phyloP scores from a whole-genome alignment of 1,140 invertebrate genomes.

The Nilaparvata lugens region DNA sequence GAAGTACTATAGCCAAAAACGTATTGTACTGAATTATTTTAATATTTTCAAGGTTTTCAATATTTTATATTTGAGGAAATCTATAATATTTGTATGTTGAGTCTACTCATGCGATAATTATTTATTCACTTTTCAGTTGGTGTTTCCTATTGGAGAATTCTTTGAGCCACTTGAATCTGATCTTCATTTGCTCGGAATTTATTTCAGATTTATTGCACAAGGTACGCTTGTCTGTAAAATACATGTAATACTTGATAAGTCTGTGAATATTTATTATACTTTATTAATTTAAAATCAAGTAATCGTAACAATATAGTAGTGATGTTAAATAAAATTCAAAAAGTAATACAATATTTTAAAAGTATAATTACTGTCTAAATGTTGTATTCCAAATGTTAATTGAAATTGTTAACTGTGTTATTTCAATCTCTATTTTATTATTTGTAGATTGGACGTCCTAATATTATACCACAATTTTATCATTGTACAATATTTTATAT shows the following conservation, averaged over 20 bases:
- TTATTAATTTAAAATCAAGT: not conserved
- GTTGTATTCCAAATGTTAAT: not conserved
- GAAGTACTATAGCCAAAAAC: no score
- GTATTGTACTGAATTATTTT: no score
- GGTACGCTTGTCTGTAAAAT: slow-evolving; percentile 27
- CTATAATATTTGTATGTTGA: not conserved
- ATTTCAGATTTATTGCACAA: slow-evolving; percentile 47
- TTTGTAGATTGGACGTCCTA: no score
- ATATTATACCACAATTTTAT: no score
- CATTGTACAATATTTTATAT: no score
- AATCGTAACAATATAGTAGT: no score
- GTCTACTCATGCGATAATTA: not conserved
- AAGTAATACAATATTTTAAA: not conserved
- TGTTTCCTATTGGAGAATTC: slow-evolving; percentile 47
- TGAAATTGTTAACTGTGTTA: not conserved
- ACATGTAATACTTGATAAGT: not conserved
- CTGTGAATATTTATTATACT: not conserved
- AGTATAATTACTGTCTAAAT: not conserved
- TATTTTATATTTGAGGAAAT: not conserved
- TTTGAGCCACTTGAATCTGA: slow-evolving; percentile 56
- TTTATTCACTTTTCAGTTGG: slow-evolving; percentile 30
- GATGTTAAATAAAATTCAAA: not conserved
- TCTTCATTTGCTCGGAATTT: slow-evolving; percentile 51
- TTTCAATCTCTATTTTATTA: no score
- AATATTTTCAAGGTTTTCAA: not conserved